Conservation (phyloP, 2,888 invertebrate species). For the Archaeoteleia sp. region DNA sequence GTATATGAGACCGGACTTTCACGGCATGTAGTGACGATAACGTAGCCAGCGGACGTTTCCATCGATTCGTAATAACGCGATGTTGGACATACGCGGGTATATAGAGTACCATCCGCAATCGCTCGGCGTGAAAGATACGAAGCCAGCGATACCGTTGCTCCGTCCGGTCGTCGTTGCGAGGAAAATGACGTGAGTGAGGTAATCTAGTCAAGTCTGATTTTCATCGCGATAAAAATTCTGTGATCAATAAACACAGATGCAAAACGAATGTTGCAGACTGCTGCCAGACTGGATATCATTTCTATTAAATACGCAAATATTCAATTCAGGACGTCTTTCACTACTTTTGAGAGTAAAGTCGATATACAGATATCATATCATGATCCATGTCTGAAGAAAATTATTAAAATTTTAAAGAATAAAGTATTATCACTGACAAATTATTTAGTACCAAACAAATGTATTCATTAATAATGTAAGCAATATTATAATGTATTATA, state of each 20-base stretch:
- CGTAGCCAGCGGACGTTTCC: constrained; percentile 42
- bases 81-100: constrained; percentile 31
- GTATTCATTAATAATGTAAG: no score
- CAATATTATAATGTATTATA: no score
- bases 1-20: constrained; percentile 44
- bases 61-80: constrained; percentile 50
- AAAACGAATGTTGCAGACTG: constrained; percentile 6
- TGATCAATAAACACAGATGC: constrained; percentile 11
- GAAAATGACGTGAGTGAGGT: constrained; percentile 23
- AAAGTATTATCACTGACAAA: no score
- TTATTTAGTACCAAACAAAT: no score
- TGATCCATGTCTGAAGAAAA: no score
- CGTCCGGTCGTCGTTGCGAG: constrained; percentile 22
- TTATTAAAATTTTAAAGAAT: no score
- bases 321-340: neutral
- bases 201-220: constrained; percentile 31
- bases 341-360: no score
- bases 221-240: constrained; percentile 23
- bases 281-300: neutral
- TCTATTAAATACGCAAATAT: constrained; percentile 32
- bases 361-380: no score
- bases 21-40: constrained; percentile 39
- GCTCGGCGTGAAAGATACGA: constrained; percentile 39
- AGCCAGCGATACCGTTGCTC: constrained; percentile 23
- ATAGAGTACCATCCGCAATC: constrained; percentile 28